Percentiles rank a stretch among this genome's conserved stretches.
These are phyloP conservation scores for Acleris holmiana DNA, from an alignment of 2,888 invertebrate species.

Conservation along the genomic window DNA sequence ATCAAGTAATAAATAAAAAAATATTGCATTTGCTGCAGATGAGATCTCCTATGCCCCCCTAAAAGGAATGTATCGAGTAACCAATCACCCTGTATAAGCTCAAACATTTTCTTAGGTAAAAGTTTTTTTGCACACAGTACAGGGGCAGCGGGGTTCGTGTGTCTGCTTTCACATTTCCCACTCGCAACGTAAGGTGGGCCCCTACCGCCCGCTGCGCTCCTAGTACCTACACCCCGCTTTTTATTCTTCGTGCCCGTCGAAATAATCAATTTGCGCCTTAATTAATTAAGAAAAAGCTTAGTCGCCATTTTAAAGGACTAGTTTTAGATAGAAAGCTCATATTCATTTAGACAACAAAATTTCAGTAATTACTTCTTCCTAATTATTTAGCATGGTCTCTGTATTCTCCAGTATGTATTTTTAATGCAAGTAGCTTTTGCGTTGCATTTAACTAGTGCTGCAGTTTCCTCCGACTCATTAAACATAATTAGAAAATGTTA, in stretches of 20 bases:
- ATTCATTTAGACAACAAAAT: too few species aligned
- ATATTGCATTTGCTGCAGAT: too few species aligned
- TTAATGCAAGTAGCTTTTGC: not conserved
- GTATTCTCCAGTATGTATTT: not conserved
- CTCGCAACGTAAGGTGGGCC: conserved; percentile 77
- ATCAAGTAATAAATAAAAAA: too few species aligned
- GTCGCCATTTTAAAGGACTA: conserved; percentile 46
- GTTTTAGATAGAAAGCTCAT: not conserved
- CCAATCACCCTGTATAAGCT: not conserved
- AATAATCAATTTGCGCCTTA: conserved; percentile 84
- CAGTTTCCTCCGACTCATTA: not conserved
- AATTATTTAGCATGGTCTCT: too few species aligned
- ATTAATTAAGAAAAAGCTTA: conserved; percentile 81
- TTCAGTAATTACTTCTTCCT: too few species aligned
- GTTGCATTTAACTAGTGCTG: not conserved
- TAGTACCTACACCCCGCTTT: conserved; percentile 77
- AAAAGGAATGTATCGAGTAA: too few species aligned
- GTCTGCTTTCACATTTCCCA: conserved; percentile 84
- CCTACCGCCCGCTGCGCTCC: conserved; percentile 59
- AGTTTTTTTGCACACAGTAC: conserved; percentile 64
- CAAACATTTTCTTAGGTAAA: conserved; percentile 1
- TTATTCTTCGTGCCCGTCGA: conserved; percentile 80
- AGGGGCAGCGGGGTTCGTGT: conserved; percentile 80
- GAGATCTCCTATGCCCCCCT: too few species aligned
- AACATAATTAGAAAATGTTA: conserved; percentile 2